Conservation (phyloP, 1,140 invertebrate species). For the Harpegnathos saltator region DNA sequence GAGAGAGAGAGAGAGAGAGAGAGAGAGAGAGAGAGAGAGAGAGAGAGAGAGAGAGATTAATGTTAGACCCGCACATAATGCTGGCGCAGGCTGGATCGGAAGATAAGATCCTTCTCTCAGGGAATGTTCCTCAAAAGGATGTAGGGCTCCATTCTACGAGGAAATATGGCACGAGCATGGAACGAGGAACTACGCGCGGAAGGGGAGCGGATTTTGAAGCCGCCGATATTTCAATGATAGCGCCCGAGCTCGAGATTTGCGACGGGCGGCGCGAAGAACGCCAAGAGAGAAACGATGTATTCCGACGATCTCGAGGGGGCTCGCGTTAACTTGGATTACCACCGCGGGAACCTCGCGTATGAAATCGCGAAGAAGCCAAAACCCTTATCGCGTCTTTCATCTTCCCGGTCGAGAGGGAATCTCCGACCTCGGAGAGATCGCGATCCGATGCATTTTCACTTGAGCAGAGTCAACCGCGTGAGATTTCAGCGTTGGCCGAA, state of each 20-base stretch:
- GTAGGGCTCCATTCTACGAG: neutral
- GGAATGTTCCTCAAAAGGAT: constrained; percentile 14
- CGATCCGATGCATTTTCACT: neutral
- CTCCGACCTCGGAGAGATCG: neutral
- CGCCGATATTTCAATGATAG: constrained; percentile 56
- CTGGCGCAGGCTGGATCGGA: neutral
- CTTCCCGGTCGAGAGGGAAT: neutral
- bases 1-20: neutral
- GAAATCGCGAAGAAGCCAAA: neutral
- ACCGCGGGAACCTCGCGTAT: constrained; percentile 37
- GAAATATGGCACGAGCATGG: constrained; percentile 25
- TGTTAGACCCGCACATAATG: neutral
- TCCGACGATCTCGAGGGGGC: constrained; percentile 45
- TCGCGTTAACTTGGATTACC: constrained; percentile 52
- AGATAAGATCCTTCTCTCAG: neutral
- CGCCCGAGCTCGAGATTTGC: constrained; percentile 56
- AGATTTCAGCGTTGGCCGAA: too few relatives aligned
- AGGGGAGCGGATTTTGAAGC: constrained; percentile 25
- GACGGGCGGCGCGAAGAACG: constrained; percentile 17
- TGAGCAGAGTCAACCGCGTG: too few relatives aligned
- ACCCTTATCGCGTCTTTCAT: neutral
- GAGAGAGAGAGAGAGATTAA: neutral
- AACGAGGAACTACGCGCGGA: constrained; percentile 23
- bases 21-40: neutral
- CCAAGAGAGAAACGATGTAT: too few relatives aligned